phyloP scores from a whole-genome alignment of 2,888 invertebrate species.

The Heteromurus nitidus region DNA sequence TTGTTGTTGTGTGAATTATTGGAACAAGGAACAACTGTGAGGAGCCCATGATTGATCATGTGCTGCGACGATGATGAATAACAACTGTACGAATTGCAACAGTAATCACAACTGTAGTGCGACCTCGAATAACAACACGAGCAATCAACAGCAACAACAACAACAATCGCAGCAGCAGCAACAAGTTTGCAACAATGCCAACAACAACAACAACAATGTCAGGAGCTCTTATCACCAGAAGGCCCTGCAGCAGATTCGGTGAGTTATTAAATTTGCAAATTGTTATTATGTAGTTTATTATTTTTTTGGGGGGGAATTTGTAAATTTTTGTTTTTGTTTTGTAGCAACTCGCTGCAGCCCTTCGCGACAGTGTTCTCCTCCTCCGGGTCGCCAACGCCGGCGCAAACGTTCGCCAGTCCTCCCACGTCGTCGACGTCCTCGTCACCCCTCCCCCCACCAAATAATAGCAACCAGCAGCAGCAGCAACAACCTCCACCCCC shows the following conservation, averaged over 20 bases:
- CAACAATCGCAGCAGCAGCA: not conserved
- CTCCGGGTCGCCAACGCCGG: not conserved
- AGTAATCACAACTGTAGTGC: not conserved
- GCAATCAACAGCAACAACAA: constrained; percentile 6
- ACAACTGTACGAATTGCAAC: constrained; percentile 31
- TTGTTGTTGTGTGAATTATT: not conserved
- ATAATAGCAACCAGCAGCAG: constrained; percentile 23
- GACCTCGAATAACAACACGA: too few species aligned
- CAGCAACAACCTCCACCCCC: constrained; percentile 75
- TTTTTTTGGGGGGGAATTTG: not conserved
- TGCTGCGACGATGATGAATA: constrained; percentile 32
- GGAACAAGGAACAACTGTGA: not conserved
- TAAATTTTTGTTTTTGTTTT: constrained; percentile 6
- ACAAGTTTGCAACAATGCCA: not conserved
- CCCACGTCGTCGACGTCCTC: constrained; percentile 33
- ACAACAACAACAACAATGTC: constrained; percentile 24
- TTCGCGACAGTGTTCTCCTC: constrained; percentile 64
- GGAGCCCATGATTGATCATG: not conserved
- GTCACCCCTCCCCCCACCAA: constrained; percentile 19
- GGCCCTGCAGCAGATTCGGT: constrained; percentile 72
- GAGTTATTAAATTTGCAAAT: constrained; percentile 13
- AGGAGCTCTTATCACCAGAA: constrained; percentile 71
- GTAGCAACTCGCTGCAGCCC: constrained; percentile 70
- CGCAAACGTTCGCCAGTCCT: not conserved
- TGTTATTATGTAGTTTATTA: not conserved